Evolutionary conservation across 92 coral and sea anemone species (phyloP).

Genomic region (Chrysogorgia sp.): DNA sequence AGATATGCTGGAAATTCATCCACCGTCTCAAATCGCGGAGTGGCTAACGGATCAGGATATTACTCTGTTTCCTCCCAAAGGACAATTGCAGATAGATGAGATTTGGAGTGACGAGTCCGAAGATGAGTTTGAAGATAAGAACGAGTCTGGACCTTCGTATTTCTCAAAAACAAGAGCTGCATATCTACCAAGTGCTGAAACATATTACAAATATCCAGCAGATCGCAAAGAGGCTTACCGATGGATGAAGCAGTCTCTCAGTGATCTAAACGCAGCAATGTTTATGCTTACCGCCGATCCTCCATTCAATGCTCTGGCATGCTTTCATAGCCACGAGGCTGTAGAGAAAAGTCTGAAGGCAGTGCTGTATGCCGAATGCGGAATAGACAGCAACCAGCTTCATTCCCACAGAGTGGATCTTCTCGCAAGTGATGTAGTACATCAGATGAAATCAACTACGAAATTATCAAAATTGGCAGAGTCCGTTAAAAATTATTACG

Average conservation of each 20-base stretch:
- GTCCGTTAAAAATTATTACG: constrained; percentile 5
- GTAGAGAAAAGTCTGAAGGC: constrained; percentile 87
- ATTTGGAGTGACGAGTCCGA: not conserved
- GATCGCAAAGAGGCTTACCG: constrained; percentile 89
- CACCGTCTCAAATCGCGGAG: constrained; percentile 52
- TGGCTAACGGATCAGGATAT: constrained; percentile 63
- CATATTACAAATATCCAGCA: constrained; percentile 60
- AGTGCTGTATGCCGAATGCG: constrained; percentile 87
- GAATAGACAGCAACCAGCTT: constrained; percentile 80
- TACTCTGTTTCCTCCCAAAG: constrained; percentile 27
- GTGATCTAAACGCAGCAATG: constrained; percentile 79
- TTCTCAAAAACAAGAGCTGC: not conserved
- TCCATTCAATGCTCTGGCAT: constrained; percentile 70
- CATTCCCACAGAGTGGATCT: constrained; percentile 83
- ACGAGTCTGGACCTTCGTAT: not conserved
- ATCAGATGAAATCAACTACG: constrained; percentile 2
- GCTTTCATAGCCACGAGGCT: constrained; percentile 90
- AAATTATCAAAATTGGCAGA: constrained; percentile 13
- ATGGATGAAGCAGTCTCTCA: constrained; percentile 90
- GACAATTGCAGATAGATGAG: not conserved
- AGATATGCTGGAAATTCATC: constrained; percentile 21
- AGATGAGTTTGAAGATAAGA: not conserved
- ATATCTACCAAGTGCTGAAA: constrained; percentile 6
- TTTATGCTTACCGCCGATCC: constrained; percentile 56
- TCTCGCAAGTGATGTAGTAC: constrained; percentile 55